A percentile compares a stretch with the other conserved stretches of the same genome.
These are phyloP conservation scores for Empis livida DNA, from an alignment of 2,888 invertebrate genomes.

Conservation along the genomic window DNA sequence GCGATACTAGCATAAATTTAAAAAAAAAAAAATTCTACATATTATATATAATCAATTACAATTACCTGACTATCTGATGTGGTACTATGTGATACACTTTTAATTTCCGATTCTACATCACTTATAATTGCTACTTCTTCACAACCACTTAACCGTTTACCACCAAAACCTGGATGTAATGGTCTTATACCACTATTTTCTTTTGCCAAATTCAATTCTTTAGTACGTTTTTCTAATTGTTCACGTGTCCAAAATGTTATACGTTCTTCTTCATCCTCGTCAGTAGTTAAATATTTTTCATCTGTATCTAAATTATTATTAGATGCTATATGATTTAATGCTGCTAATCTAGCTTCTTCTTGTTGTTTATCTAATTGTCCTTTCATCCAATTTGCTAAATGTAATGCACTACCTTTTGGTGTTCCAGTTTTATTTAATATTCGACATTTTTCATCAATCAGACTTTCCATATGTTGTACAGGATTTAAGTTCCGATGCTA, in stretches of 20 bases:
- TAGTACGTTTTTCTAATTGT: slow-evolving; percentile 54
- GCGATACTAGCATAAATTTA: background rate
- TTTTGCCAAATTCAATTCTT: slow-evolving; percentile 50
- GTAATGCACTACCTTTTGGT: slow-evolving; percentile 57
- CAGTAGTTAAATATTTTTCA: slow-evolving; percentile 23
- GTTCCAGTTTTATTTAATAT: slow-evolving; percentile 47
- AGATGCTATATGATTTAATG: slow-evolving; percentile 25
- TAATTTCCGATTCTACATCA: slow-evolving; percentile 39
- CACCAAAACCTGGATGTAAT: slow-evolving; percentile 22
- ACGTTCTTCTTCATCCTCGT: slow-evolving; percentile 30
- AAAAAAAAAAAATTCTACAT: background rate
- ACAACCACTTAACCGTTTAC: slow-evolving; percentile 32
- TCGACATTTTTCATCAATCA: slow-evolving; percentile 51
- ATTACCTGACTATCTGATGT: slow-evolving; percentile 66
- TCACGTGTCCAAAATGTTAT: slow-evolving; percentile 54
- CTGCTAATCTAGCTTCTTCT: slow-evolving; percentile 30
- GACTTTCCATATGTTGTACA: slow-evolving; percentile 42
- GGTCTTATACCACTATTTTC: slow-evolving; percentile 27
- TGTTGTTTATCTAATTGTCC: slow-evolving; percentile 54
- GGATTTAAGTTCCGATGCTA: slow-evolving; percentile 19
- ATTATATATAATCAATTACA: background rate
- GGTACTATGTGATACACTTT: slow-evolving; percentile 58
- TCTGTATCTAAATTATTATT: slow-evolving; percentile 12
- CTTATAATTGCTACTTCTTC: slow-evolving; percentile 37
- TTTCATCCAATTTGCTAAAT: slow-evolving; percentile 70